Evolutionary conservation across 2,797 vertebrate species (phyloP).

Genomic region (Mormyrus hasselquistii): DNA sequence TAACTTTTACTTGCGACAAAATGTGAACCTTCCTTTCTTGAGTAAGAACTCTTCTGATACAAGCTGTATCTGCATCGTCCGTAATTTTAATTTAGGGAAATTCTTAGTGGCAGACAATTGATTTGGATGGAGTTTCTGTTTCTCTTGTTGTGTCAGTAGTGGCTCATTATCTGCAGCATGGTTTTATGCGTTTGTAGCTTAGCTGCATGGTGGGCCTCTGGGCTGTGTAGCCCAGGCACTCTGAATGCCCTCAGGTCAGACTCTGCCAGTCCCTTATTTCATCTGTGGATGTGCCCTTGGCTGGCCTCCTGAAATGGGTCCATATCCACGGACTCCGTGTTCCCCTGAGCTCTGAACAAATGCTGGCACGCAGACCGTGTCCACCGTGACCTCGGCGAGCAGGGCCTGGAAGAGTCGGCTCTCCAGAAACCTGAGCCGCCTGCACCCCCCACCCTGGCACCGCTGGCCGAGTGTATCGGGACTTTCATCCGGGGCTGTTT

Average conservation of each 20-base stretch:
- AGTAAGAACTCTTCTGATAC: neutral
- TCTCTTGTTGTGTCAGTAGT: neutral
- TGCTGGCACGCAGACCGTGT: neutral
- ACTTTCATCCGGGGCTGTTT: neutral
- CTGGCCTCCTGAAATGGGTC: neutral
- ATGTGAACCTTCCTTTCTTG: neutral
- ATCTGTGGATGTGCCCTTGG: neutral
- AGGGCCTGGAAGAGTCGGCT: neutral
- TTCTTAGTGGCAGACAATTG: neutral
- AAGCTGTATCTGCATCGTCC: neutral
- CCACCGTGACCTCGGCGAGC: neutral
- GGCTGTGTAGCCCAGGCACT: neutral
- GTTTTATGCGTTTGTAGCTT: neutral
- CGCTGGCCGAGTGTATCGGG: neutral
- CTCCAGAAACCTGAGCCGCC: constrained; percentile 1
- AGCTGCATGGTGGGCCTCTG: neutral
- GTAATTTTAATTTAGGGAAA: neutral
- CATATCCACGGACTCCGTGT: neutral
- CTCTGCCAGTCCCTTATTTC: neutral
- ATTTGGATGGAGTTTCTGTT: neutral
- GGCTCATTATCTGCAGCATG: neutral
- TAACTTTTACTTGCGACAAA: neutral
- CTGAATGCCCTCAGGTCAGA: neutral
- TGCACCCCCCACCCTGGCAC: constrained; percentile 4
- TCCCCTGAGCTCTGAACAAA: neutral